These are phyloP conservation scores for Paratilapia polleni DNA, from an alignment of 2,113 vertebrate genomes.

Conservation along the genomic window DNA sequence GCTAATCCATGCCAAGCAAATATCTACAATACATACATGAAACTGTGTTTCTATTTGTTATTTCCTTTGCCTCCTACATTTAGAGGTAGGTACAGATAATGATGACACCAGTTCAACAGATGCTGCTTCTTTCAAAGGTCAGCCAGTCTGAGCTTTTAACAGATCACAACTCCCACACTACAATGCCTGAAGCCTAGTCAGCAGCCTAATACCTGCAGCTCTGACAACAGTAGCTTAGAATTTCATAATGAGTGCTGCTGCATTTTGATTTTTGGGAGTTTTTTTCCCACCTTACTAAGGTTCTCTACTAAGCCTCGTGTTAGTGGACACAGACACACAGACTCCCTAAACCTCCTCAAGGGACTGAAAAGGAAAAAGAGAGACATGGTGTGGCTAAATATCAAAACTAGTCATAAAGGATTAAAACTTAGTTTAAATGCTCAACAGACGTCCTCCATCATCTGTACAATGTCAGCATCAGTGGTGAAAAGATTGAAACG, in stretches of 20 bases:
- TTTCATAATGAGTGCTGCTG: neutral
- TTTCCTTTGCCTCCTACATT: neutral
- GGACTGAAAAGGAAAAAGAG: neutral
- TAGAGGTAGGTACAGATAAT: slow-evolving; percentile 15
- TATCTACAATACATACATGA: neutral
- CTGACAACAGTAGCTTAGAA: neutral
- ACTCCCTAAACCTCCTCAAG: neutral
- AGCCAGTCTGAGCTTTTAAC: slow-evolving; percentile 15
- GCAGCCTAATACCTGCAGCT: neutral
- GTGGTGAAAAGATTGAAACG: neutral
- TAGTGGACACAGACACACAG: neutral
- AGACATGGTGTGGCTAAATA: neutral
- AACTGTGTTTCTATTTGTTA: neutral
- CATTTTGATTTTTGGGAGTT: too few species aligned
- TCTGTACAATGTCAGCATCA: neutral
- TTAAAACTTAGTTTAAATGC: neutral
- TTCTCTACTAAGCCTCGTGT: neutral
- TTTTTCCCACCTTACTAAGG: neutral
- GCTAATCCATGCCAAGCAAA: neutral
- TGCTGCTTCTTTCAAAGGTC: slow-evolving; percentile 32
- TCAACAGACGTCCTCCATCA: neutral
- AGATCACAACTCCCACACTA: slow-evolving; percentile 10
- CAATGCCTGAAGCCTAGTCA: neutral
- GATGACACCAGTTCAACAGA: slow-evolving; percentile 9
- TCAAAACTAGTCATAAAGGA: neutral